Evolutionary conservation across 1,140 invertebrate genomes (phyloP), one percentile per base, ranked within the genome.

Genomic region (Trichonephila clavipes): DNA sequence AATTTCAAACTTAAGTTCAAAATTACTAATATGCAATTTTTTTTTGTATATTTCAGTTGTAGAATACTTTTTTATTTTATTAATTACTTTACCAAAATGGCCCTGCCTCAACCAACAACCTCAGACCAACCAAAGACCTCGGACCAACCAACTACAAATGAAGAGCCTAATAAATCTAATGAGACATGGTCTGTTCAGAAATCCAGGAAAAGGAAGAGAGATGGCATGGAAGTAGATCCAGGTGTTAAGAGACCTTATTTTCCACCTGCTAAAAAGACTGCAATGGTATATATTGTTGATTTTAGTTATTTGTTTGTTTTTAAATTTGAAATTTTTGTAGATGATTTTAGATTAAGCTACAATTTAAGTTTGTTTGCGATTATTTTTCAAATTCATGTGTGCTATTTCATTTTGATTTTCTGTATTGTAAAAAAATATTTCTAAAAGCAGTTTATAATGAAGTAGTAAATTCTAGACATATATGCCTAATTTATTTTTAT

Each of bases 181-280:
- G 28, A 61, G 58, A 58, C 58, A 3, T 90, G 88, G 81, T 83
- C 93, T 88, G n/a, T 61, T 24, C 18, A 61, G 24, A 89, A 85
- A 44, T 69, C 92, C 6, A 89, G 40, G 51, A 95, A 95, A 90
- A 93, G 94, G 51, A 95, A 94, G 87, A 66, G 69, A 19, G 87
- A 90, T 28, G 59, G 58, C n/a, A 95, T 95, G 94, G 94, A 95
- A 59, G 40, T 91, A 19, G 94, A 94, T 61, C 8, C 77, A 62
- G 82, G 24, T 44, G 19, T 14, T 24, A 59, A 77, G 7, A 88
- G 86, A 59, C 92, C 92, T 64, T 21, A 88, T 82, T 93, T 93
- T 66, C 92, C 92, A 18, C 92, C 92, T n/a, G 92, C 86, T 24
- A 93, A 93, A 59, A 93, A 64, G n/a, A n/a, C 18, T 69, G 24